Evolutionary conservation across 2,797 vertebrate genomes (phyloP).

Genomic region (Poecilia velifera): DNA sequence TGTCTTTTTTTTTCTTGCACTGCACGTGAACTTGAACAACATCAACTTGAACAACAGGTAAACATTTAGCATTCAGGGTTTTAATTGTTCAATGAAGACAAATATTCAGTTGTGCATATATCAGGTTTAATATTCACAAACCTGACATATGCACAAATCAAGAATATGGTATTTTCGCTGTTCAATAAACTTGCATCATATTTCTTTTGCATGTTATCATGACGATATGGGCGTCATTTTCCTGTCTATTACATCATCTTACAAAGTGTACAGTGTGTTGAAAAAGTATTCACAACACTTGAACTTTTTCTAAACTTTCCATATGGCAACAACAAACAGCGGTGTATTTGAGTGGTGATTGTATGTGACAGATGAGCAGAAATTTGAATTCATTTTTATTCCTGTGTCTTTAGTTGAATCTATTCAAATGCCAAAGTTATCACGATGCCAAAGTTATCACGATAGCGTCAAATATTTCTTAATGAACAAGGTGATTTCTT

Average conservation of each 20-base stretch:
- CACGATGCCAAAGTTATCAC: no score
- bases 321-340: neutral
- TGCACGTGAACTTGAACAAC: neutral
- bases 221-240: neutral
- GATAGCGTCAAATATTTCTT: no score
- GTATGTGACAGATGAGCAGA: neutral
- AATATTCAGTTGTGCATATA: neutral
- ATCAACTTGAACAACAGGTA: neutral
- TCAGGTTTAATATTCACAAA: neutral
- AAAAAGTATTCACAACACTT: neutral
- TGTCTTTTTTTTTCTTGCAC: neutral
- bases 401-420: no score
- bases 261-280: neutral
- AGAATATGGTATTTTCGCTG: neutral
- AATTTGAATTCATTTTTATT: neutral
- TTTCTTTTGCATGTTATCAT: neutral
- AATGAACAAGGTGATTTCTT: neutral
- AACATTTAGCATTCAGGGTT: neutral
- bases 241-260: neutral
- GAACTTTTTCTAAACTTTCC: neutral
- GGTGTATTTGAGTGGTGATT: neutral
- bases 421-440: no score
- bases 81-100: neutral
- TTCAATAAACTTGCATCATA: neutral
- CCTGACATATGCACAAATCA: neutral